These are phyloP conservation scores for Chiloscyllium plagiosum DNA, from an alignment of 2,113 vertebrate genomes.

Conservation along the genomic window DNA sequence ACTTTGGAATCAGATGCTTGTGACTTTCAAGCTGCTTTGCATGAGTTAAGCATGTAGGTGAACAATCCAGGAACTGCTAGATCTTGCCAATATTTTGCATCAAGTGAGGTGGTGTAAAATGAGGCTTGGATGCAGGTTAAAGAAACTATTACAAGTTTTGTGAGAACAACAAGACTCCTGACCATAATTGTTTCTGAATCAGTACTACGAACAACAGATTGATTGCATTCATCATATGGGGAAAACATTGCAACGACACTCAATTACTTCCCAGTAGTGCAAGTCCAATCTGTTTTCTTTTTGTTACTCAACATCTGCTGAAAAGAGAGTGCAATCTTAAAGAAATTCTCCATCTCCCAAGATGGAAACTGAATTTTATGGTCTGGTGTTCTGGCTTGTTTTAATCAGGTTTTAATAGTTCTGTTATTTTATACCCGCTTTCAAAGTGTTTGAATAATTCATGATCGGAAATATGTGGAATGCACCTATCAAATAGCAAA, in stretches of 20 bases:
- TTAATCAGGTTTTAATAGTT: neutral
- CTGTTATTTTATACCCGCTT: neutral
- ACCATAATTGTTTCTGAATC: neutral
- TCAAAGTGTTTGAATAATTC: neutral
- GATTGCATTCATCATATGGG: neutral
- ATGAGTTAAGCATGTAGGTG: neutral
- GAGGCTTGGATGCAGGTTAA: neutral
- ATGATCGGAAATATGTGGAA: neutral
- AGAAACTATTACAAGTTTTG: too few relatives aligned
- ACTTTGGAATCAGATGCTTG: neutral
- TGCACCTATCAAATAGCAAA: neutral
- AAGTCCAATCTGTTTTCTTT: neutral
- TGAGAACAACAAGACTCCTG: neutral
- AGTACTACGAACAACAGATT: neutral
- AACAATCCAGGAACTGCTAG: neutral
- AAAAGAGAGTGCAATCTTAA: too few relatives aligned
- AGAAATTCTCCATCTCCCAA: too few relatives aligned
- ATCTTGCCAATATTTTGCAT: neutral
- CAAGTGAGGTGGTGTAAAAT: neutral
- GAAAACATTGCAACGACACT: neutral
- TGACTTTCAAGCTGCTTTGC: neutral
- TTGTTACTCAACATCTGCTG: neutral
- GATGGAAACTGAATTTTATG: neutral
- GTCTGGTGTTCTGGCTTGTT: neutral
- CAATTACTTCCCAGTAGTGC: neutral